Conservation (phyloP, 1,140 invertebrate genomes). For the Himalopsyche phryganea region DNA sequence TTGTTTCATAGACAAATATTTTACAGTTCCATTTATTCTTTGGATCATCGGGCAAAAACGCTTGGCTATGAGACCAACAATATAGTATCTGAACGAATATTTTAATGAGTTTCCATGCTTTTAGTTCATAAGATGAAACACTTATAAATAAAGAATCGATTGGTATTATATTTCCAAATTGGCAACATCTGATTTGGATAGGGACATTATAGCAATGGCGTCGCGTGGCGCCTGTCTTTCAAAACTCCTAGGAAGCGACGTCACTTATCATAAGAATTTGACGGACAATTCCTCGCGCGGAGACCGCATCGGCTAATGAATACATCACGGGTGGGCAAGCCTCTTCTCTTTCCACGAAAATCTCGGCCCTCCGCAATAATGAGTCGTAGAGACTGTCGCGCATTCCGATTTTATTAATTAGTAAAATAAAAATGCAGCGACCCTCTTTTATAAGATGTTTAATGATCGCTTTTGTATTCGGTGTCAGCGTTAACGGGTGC, state of each 20-base stretch:
- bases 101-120: too few species aligned
- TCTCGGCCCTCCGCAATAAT: not conserved
- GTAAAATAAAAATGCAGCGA: conserved; percentile 1
- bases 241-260: conserved; percentile 9
- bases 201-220: conserved; percentile 4
- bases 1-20: too few species aligned
- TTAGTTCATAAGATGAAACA: too few species aligned
- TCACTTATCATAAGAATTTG: conserved; percentile 28
- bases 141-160: too few species aligned
- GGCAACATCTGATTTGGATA: too few species aligned
- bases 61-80: too few species aligned
- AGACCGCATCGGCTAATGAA: conserved; percentile 12
- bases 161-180: not conserved
- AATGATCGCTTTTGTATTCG: conserved; percentile 17
- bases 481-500: conserved; percentile 7
- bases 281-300: conserved; percentile 6
- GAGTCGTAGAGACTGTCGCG: conserved; percentile 4
- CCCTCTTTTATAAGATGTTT: not conserved
- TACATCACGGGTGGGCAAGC: conserved; percentile 23
- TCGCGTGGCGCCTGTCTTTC: conserved; percentile 15
- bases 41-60: too few species aligned
- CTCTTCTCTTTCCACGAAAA: conserved; percentile 12
- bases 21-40: too few species aligned
- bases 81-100: too few species aligned
- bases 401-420: conserved; percentile 25